A percentile compares a stretch with the other conserved stretches of the same genome.
phyloP scores from a whole-genome alignment of 2,113 vertebrate genomes.

The Lagopus muta region DNA sequence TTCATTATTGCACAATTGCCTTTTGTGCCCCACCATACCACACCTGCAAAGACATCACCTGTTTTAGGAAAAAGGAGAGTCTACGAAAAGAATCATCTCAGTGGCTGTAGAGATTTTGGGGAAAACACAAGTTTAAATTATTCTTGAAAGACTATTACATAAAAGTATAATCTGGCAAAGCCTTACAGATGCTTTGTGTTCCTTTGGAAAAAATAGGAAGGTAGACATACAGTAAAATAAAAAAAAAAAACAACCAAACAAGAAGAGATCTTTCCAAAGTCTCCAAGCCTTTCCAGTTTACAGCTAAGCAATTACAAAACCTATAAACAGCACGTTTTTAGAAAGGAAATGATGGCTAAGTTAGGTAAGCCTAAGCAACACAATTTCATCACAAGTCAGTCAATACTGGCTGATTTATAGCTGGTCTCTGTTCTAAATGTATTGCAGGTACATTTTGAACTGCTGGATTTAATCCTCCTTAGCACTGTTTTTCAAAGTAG shows the following conservation, averaged over 20 bases:
- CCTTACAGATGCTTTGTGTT: neutral
- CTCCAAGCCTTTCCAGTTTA: neutral
- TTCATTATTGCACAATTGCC: neutral
- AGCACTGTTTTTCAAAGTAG: neutral
- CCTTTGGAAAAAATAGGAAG: neutral
- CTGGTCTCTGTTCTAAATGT: neutral
- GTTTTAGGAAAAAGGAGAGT: neutral
- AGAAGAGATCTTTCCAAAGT: neutral
- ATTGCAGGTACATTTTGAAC: neutral
- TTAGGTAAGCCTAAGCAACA: neutral
- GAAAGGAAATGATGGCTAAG: neutral
- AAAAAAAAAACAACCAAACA: neutral
- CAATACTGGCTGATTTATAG: neutral
- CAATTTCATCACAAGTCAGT: neutral
- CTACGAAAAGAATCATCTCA: neutral
- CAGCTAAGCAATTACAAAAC: neutral
- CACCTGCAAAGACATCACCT: neutral
- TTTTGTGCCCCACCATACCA: conserved; percentile 18
- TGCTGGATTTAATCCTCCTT: neutral
- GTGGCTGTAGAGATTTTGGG: neutral
- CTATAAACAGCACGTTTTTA: neutral
- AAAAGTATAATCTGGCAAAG: neutral
- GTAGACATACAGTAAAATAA: neutral
- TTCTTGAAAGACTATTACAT: neutral
- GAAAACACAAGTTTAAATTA: neutral